Conservation (phyloP, 2,888 invertebrate species). For the Rhagium mordax region DNA sequence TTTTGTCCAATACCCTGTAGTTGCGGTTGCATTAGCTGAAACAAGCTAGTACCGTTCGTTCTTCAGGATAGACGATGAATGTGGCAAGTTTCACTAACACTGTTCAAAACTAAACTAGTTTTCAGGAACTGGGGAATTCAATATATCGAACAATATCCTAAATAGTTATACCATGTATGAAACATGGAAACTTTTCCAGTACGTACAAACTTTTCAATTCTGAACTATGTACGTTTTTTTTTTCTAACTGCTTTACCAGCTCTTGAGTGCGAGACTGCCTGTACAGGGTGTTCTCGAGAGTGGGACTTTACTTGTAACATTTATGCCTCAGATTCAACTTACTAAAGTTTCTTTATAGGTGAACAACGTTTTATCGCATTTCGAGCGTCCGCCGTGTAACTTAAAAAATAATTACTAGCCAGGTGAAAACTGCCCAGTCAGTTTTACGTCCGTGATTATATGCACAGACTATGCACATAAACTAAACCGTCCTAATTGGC, state of each 20-base stretch:
- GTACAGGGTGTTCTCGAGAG: no score
- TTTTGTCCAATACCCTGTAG: no score
- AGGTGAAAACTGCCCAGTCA: no score
- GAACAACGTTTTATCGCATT: no score
- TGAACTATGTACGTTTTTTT: background rate
- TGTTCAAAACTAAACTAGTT: background rate
- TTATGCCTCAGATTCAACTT: no score
- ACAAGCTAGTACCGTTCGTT: background rate
- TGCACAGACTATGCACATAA: background rate
- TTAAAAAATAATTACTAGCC: no score
- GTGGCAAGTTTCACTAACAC: background rate
- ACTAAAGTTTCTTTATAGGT: no score
- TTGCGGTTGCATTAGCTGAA: background rate
- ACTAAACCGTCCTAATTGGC: background rate
- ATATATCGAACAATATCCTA: background rate
- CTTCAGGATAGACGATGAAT: background rate
- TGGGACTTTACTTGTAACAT: no score
- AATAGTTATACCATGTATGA: background rate
- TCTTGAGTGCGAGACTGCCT: no score
- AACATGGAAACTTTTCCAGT: background rate
- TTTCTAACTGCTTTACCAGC: no score
- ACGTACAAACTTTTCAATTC: background rate
- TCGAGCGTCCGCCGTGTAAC: no score
- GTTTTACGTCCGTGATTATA: no score
- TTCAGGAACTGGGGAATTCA: background rate